Evolutionary conservation across 2,113 vertebrate genomes (phyloP), one percentile per base, ranked within the genome.

Genomic region (Muscicapa adusta): DNA sequence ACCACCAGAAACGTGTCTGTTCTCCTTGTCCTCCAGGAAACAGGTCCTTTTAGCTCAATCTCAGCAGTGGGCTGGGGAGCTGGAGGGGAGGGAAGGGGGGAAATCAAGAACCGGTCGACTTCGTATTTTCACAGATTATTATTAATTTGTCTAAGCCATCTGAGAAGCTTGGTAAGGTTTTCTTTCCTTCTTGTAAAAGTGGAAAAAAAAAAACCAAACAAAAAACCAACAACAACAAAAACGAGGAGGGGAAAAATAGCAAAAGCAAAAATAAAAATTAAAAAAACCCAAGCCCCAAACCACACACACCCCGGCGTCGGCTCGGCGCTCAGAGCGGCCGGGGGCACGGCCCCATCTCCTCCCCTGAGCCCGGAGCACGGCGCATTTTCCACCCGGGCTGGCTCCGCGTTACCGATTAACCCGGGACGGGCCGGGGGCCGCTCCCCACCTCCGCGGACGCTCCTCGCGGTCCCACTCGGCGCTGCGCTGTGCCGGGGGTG

Each of bases 121-220:
- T 91, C 95, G 83, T 94, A 45, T 92, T 96, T 89, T 94, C 95
- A 96, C 88, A 67, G 90, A 68, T 76, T 77, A 88, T 80, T 92
- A 93, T 86, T 92, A 68, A 51, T 89, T 95, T 96, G 78, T 80
- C 65, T 85, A 68, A 93, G 94, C 91, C 94, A 94, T 93, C 88
- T 89, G 85, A 90, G 66, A 84, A 86, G 88, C 93, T 45, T 85
- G 72, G 65, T 31, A 80, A 38, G 47, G 25, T 80, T 91, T 91
- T 33, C 91, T 60, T 68, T 83, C 43, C 73, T 83, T 79, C 89
- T 18, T 62, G n/a, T 26, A 8, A 31, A 50, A 36, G 47, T 36
- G 7, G 15, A 2, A 2, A 14, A n/a, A 14, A 36, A 42, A 25
- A 12, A 25, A 20, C 9, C 13, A 40, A 20, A 45, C 18, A 48